These are phyloP conservation scores for Pissodes strobi DNA, from an alignment of 1,140 invertebrate genomes.

Conservation along the genomic window DNA sequence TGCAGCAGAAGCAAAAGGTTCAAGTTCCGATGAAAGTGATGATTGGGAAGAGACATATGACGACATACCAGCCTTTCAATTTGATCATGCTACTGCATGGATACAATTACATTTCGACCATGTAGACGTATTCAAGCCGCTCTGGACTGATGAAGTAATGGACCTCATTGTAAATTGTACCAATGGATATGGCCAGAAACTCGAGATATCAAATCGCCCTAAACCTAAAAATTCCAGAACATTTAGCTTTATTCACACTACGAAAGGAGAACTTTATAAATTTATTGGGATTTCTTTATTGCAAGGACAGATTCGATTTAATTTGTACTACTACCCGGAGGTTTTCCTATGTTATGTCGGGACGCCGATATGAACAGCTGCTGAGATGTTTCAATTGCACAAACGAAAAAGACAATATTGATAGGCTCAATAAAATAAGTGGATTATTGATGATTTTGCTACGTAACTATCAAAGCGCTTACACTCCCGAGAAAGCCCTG, in stretches of 20 bases:
- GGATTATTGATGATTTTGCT: background rate
- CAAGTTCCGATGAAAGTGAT: background rate
- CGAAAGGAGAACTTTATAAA: background rate
- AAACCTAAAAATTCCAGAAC: constrained; percentile 1
- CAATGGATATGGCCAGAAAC: background rate
- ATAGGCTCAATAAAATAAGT: too few relatives aligned
- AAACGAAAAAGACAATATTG: too few relatives aligned
- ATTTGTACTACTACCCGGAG: background rate
- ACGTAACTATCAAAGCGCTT: background rate
- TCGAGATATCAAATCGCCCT: background rate
- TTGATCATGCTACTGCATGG: background rate
- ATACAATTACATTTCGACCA: constrained; percentile 2
- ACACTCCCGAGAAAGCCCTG: too few relatives aligned
- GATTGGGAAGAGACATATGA: too few relatives aligned
- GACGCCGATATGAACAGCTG: background rate
- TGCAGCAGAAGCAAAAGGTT: background rate
- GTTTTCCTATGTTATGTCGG: background rate
- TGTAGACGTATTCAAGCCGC: background rate
- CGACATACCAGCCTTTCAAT: constrained; percentile 1
- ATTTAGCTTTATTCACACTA: background rate
- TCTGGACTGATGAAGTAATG: constrained; percentile 1
- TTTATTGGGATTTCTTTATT: background rate
- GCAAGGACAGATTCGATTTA: background rate
- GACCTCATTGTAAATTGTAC: background rate
- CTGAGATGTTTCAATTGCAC: background rate